Evolutionary conservation across 2,113 vertebrate genomes (phyloP), one percentile per base, ranked within the genome.

Genomic region (Dicrurus megarhynchus): DNA sequence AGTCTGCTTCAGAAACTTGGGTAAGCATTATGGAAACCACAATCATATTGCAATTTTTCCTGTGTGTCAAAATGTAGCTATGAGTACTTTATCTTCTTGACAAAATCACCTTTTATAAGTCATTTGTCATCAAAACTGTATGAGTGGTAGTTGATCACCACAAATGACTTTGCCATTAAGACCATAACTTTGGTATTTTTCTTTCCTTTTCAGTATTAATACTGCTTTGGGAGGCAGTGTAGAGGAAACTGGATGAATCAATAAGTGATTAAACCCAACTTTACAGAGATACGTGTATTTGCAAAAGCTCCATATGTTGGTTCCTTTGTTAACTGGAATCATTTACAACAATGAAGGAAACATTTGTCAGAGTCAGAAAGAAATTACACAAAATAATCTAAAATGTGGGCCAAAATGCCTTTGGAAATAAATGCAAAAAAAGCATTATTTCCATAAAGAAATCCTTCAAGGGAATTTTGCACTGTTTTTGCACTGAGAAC

Each of bases 141-240:
- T 94, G 92, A 97, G 85, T 90, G n/a, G 88, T 93, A 91, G 92
- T 89, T 97, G 93, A 98, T 96, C 95, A 97, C 49, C 20, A 20
- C 87, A 98, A 98, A 98, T 95, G 81, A 92, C 88, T 97, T 88
- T 95, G 67, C 77, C 92, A 93, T 96, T 97, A 97, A 89, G 84
- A 93, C 61, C 68, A 88, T 90, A 95, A 73, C 52, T 95, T 92
- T 47, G 46, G 19, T 95, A 90, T 96, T 97, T 97, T 96, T 97
- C 83, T 95, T 97, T 84, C 64, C 64, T 91, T 56, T 67, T 78
- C 49, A 71, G 35, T 85, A 57, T 89, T 96, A 91, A 88, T 96
- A 91, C 41, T 92, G 32, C 70, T 94, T 93, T 95, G 81, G 47
- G 86, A 97, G 77, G 61, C 94, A 94, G 37, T 56, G 46, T 68